phyloP scores from a whole-genome alignment of 2,888 invertebrate species.

The Diogma glabrata region DNA sequence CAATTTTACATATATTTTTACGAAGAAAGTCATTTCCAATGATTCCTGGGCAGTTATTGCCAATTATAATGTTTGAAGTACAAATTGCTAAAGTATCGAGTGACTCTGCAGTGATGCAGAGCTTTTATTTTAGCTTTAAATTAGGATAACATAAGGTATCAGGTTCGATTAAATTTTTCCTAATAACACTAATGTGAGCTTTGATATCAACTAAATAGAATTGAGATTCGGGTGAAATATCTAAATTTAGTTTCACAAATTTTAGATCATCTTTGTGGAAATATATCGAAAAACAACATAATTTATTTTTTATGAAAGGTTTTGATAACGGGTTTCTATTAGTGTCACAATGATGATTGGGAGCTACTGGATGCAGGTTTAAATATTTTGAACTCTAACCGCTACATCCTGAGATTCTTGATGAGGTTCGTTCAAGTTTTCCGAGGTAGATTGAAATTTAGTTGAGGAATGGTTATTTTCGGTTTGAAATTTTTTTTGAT shows the following conservation, averaged over 20 bases:
- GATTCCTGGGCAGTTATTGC: slow-evolving; percentile 9
- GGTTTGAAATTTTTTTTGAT: neutral
- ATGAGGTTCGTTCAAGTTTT: neutral
- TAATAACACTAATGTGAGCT: neutral
- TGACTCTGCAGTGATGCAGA: slow-evolving; percentile 12
- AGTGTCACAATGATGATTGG: neutral
- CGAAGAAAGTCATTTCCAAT: slow-evolving; percentile 12
- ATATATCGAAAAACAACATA: neutral
- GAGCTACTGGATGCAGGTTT: neutral
- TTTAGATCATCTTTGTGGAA: neutral
- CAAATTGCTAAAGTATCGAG: slow-evolving; percentile 12
- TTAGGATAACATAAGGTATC: neutral
- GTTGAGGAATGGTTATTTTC: neutral
- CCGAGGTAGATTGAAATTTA: neutral
- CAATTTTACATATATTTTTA: neutral
- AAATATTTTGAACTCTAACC: neutral
- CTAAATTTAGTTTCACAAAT: neutral
- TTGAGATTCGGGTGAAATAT: neutral
- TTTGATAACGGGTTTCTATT: neutral
- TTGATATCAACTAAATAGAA: neutral
- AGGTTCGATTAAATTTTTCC: neutral
- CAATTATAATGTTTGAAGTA: slow-evolving; percentile 10
- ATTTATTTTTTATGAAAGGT: neutral
- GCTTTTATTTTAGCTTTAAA: slow-evolving; percentile 4
- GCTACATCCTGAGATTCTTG: neutral